These are phyloP conservation scores for Steinernema khuongi DNA, from an alignment of 1,140 invertebrate genomes.

Conservation along the genomic window DNA sequence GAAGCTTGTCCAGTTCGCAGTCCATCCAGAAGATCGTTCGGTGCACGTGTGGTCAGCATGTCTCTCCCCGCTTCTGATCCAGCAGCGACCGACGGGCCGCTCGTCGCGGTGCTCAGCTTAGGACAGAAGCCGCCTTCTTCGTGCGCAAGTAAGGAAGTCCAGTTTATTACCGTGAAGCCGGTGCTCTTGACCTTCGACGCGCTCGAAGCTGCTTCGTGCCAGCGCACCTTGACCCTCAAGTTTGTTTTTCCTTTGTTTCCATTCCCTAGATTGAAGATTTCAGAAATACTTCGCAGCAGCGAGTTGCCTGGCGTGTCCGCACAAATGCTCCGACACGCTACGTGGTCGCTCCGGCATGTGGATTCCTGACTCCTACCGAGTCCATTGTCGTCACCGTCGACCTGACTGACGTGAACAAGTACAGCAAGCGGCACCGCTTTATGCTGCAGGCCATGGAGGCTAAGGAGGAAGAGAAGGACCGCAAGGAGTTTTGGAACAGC, in stretches of 20 bases:
- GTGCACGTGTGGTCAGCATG: too few relatives aligned
- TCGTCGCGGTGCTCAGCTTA: too few relatives aligned
- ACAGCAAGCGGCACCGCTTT: slow-evolving; percentile 25
- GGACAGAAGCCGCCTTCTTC: background rate
- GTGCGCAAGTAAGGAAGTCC: background rate
- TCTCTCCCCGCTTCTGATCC: too few relatives aligned
- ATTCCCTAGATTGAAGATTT: background rate
- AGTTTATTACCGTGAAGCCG: background rate
- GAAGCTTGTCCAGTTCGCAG: too few relatives aligned
- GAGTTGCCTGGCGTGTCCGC: slow-evolving; percentile 31
- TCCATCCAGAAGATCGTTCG: too few relatives aligned
- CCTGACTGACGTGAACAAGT: slow-evolving; percentile 24
- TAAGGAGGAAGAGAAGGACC: slow-evolving; percentile 29
- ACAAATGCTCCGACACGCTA: slow-evolving; percentile 28
- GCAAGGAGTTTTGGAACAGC: slow-evolving; percentile 24
- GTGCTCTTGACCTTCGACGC: background rate
- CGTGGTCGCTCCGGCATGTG: slow-evolving; percentile 25
- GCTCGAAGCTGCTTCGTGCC: background rate
- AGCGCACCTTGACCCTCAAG: background rate
- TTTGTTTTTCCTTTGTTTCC: background rate
- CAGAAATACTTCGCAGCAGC: slow-evolving; percentile 28
- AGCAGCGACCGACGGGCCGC: too few relatives aligned
- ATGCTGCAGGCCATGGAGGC: slow-evolving; percentile 31
- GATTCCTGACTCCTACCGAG: slow-evolving; percentile 25
- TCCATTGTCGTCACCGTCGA: slow-evolving; percentile 27